Evolutionary conservation across 2,797 vertebrate genomes (phyloP).

Genomic region (Phalloptychus januarius): DNA sequence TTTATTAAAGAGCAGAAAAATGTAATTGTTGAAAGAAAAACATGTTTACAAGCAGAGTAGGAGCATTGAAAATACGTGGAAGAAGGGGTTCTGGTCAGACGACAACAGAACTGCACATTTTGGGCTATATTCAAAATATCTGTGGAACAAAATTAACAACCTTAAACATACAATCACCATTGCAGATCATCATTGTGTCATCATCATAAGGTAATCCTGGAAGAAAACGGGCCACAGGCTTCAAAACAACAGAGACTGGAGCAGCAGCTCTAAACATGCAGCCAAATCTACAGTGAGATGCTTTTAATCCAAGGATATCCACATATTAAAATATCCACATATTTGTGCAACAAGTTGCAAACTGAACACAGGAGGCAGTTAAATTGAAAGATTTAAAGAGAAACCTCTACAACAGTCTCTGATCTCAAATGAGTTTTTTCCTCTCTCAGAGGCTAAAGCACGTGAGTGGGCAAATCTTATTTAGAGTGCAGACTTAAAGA

Average conservation of each 20-base stretch:
- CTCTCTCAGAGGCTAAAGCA: constrained; percentile 27
- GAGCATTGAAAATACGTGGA: background rate
- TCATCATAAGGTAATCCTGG: background rate
- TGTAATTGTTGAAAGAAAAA: background rate
- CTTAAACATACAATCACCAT: background rate
- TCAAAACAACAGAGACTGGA: too few relatives aligned
- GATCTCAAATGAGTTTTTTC: constrained; percentile 43
- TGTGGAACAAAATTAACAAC: background rate
- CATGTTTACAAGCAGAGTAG: background rate
- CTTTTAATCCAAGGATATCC: background rate
- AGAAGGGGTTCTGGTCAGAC: background rate
- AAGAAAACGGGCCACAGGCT: too few relatives aligned
- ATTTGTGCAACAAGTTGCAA: background rate
- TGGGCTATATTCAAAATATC: background rate
- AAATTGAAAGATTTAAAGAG: constrained; percentile 21
- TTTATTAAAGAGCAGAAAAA: background rate
- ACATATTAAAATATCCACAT: background rate
- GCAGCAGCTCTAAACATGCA: too few relatives aligned
- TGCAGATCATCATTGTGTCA: background rate
- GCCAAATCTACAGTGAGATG: background rate
- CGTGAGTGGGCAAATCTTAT: constrained; percentile 56
- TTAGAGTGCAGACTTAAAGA: constrained; percentile 63
- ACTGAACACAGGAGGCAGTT: background rate
- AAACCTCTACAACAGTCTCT: constrained; percentile 23
- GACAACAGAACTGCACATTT: background rate